phyloP scores from a whole-genome alignment of 2,888 invertebrate genomes.

The Folsomia candida region DNA sequence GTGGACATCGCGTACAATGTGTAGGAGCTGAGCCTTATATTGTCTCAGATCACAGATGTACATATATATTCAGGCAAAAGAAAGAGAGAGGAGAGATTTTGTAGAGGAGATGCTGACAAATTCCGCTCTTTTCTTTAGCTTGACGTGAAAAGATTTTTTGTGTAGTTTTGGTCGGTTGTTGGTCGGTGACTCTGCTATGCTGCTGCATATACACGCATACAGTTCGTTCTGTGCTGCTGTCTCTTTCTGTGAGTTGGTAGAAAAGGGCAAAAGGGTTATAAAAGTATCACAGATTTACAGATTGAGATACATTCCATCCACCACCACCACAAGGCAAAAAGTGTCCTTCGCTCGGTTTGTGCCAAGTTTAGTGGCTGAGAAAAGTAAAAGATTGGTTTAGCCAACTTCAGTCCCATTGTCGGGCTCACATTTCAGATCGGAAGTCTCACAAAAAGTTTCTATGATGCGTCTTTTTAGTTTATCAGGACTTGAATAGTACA shows the following conservation, averaged over 20 bases:
- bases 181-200: not conserved
- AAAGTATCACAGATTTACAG: conserved; percentile 7
- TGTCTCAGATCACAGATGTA: no score
- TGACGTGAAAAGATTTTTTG: not conserved
- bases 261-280: not conserved
- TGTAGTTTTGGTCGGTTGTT: not conserved
- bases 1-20: no score
- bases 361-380: not conserved
- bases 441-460: conserved; percentile 1
- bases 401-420: not conserved
- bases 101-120: not conserved
- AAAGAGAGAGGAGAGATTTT: no score
- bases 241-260: not conserved
- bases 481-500: not conserved
- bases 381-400: not conserved
- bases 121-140: not conserved
- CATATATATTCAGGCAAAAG: no score
- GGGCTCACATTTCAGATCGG: conserved; percentile 1
- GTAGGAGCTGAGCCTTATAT: no score
- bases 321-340: not conserved
- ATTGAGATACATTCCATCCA: not conserved
- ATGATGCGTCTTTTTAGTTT: not conserved
- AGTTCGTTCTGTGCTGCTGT: not conserved
- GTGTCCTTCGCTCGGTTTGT: conserved; percentile 2
- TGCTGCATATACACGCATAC: no score